Evolutionary conservation across 2,113 vertebrate genomes (phyloP), one percentile per base, ranked within the genome.

Genomic region (Tichodroma muraria): DNA sequence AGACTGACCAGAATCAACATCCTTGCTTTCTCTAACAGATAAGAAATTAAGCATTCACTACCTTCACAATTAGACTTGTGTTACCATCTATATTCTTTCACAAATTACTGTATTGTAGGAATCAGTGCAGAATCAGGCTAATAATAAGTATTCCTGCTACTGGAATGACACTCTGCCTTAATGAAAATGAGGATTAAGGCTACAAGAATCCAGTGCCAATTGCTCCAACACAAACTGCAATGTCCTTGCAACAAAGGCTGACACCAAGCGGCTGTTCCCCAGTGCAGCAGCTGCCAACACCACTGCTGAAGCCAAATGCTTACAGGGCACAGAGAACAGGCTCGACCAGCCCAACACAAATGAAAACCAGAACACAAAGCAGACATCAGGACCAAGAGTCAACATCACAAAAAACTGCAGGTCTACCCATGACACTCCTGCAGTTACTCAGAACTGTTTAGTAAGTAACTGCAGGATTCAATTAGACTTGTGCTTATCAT

Each of bases 221-320:
- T 57, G 79, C 66, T 21, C 35, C 87, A 80, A 70, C 27, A 7
- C 13, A 37, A 73, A 89, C 57, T 54, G 56, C 38, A 52, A 50
- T 27, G 69, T 94, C 15, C 33, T 28, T 59, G 79, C 59, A 93
- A 72, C 81, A 88, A 87, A 95, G 69, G 89, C 96, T 96, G 97
- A 94, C 97, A 95, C 94, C 97, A 88, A 83, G 94, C 35, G 97
- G 97, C 50, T 61, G 68, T 11, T 85, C 30, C 44, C n/a, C 79
- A 77, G 53, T 2, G 93, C 19, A 84, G 73, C 96, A 95, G 52
- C 42, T 73, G 37, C 3, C 9, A 6, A 27, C 6, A 2, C 2
- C 0, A 13, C 45, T 7, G 31, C 22, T 16, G 45, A 30, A 23
- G 22, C 64, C 38, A 11, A 64, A 45, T 2, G 3, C 63, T 44